Conservation (phyloP, 2,113 vertebrate genomes). For the Psophia crepitans region DNA sequence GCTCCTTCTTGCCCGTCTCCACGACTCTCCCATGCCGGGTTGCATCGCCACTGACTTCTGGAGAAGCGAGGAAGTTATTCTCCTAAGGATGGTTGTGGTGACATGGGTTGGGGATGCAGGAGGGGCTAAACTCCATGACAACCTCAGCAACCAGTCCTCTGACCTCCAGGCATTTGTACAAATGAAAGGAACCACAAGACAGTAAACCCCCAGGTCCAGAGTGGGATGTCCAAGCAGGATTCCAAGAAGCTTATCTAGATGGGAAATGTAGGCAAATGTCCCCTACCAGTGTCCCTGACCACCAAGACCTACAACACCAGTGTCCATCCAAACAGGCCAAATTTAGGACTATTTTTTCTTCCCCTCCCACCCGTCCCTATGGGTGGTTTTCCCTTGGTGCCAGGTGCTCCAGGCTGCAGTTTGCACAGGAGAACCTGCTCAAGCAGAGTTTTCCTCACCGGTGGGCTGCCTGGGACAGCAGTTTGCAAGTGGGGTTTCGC, state of each 20-base stretch:
- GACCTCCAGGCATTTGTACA: background rate
- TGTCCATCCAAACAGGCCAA: background rate
- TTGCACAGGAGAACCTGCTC: background rate
- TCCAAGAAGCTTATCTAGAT: background rate
- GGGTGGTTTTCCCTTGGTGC: background rate
- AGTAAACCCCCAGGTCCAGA: background rate
- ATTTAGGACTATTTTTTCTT: background rate
- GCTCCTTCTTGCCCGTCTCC: background rate
- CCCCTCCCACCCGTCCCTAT: too few relatives aligned
- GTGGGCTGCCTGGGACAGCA: background rate
- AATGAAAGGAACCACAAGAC: background rate
- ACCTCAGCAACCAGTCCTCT: background rate
- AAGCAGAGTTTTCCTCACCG: background rate
- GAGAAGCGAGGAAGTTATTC: background rate
- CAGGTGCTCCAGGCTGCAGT: background rate
- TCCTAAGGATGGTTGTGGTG: background rate
- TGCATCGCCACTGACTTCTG: background rate
- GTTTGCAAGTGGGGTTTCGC: background rate
- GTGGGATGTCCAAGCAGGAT: too few relatives aligned
- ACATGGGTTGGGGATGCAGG: background rate
- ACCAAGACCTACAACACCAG: background rate
- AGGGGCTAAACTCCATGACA: background rate
- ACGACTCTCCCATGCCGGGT: fast-evolving
- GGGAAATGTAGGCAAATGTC: background rate
- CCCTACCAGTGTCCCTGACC: too few relatives aligned